Evolutionary conservation across 2,113 vertebrate species (phyloP), one percentile per base, ranked within the genome.

Genomic region (Casuarius casuarius): DNA sequence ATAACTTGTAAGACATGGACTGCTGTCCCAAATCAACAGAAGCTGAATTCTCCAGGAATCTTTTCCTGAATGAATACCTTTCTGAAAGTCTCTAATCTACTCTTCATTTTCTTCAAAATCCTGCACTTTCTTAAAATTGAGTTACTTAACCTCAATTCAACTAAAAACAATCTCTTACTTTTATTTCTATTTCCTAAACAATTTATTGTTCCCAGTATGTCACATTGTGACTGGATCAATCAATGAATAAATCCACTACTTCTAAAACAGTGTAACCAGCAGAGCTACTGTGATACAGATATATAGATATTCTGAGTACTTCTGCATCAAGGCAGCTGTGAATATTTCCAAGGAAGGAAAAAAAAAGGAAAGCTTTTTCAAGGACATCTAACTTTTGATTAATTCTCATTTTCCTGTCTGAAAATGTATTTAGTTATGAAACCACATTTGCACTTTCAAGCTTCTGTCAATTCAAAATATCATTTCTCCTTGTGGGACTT

Each of bases 381-480:
- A 90, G 38, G 48, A 88, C 10, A 90, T 42, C 40, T 65, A 90
- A 73, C 48, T 88, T 95, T 80, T 73, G 56, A 88, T 93, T 90
- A 87, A 85, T 40, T 92, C n/a, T 85, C 12, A 71, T 94, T 97
- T 97, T 91, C 44, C 62, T 71, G 61, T 84, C 52, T 94, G 79
- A 94, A 96, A 92, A 90, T 72, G 56, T 87, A 90, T 96, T 97
- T 94, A 94, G 22, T 68, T 76, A 89, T 79, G 42, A 81, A 94
- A 89, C 63, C 44, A 92, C 42, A 86, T 78, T 95, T 96, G 14
- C 29, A 85, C 61, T 94, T 95, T 89, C 81, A 95, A 71, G 40
- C 76, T 70, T 80, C 65, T 35, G 52, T 81, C 31, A 63, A 56
- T 67, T 93, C 44, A 80, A 81, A 89, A 38, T 52, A 70, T 15